Evolutionary conservation across 1,140 invertebrate genomes (phyloP).

Genomic region (Zaprionus ornatus): DNA sequence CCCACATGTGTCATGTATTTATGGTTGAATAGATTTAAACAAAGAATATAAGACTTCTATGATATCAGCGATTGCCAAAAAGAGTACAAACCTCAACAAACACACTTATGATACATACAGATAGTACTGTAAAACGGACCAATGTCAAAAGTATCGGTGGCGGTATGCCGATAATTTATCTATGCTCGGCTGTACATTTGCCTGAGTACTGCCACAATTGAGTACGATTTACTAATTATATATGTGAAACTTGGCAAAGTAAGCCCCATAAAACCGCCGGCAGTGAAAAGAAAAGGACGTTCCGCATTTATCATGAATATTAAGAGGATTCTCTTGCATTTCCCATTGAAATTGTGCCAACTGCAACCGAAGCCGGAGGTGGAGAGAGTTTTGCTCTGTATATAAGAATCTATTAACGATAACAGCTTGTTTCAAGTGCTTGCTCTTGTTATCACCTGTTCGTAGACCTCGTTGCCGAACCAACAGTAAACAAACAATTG

Average conservation of each 20-base stretch:
- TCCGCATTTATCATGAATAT: conserved; percentile 70
- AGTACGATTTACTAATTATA: conserved; percentile 70
- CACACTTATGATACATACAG: too few relatives aligned
- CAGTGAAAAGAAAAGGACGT: conserved; percentile 68
- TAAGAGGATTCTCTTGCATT: conserved; percentile 47
- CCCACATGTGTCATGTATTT: too few relatives aligned
- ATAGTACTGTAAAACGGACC: too few relatives aligned
- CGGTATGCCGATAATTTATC: not conserved
- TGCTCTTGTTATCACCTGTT: conserved; percentile 52
- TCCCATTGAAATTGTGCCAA: conserved; percentile 53
- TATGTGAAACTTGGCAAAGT: conserved; percentile 64
- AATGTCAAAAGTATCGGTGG: too few relatives aligned
- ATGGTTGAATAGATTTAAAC: too few relatives aligned
- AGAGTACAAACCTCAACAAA: too few relatives aligned
- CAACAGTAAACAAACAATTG: conserved; percentile 73
- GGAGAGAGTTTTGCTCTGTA: conserved; percentile 62
- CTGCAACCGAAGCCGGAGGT: conserved; percentile 55
- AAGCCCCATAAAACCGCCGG: conserved; percentile 69
- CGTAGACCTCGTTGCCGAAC: conserved; percentile 72
- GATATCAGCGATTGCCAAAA: too few relatives aligned
- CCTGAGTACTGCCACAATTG: conserved; percentile 62
- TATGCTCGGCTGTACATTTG: conserved; percentile 58
- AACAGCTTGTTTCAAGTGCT: not conserved
- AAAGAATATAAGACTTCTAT: too few relatives aligned
- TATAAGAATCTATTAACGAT: not conserved